Conservation (phyloP, 1,140 invertebrate genomes). For the Drosophila funebris region DNA sequence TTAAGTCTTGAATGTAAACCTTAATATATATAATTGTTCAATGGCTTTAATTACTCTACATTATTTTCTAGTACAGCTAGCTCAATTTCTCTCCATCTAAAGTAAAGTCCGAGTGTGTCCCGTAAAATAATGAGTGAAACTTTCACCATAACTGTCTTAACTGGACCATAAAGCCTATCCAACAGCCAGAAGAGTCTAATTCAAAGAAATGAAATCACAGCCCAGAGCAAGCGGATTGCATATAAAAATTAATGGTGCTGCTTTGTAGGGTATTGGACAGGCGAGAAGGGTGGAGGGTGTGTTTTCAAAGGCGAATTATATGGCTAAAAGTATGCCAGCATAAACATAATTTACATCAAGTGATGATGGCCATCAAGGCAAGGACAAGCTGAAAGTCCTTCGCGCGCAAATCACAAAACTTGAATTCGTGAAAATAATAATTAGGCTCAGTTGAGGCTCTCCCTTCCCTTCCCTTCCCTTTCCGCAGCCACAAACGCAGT, state of each 20-base stretch:
- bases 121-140: slow-evolving; percentile 22
- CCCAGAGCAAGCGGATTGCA: background rate
- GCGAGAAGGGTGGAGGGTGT: background rate
- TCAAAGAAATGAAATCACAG: background rate
- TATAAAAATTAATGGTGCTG: slow-evolving; percentile 62
- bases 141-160: slow-evolving; percentile 43
- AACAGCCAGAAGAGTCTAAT: slow-evolving; percentile 9
- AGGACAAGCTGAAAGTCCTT: slow-evolving; percentile 47
- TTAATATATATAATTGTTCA: too few relatives aligned
- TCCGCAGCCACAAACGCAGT: too few relatives aligned
- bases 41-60: background rate
- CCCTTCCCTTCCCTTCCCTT: too few relatives aligned
- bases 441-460: slow-evolving; percentile 49
- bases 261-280: slow-evolving; percentile 33
- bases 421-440: slow-evolving; percentile 75
- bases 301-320: background rate
- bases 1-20: too few relatives aligned
- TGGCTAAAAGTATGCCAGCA: slow-evolving; percentile 44
- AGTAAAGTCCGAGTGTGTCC: background rate
- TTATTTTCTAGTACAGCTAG: background rate
- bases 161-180: slow-evolving; percentile 39
- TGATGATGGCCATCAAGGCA: slow-evolving; percentile 39
- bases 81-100: slow-evolving; percentile 1
- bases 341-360: slow-evolving; percentile 76
- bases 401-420: slow-evolving; percentile 42